Evolutionary conservation across 2,113 vertebrate species (phyloP), one percentile per base, ranked within the genome.

Genomic region (Entomyzon cyanotis): DNA sequence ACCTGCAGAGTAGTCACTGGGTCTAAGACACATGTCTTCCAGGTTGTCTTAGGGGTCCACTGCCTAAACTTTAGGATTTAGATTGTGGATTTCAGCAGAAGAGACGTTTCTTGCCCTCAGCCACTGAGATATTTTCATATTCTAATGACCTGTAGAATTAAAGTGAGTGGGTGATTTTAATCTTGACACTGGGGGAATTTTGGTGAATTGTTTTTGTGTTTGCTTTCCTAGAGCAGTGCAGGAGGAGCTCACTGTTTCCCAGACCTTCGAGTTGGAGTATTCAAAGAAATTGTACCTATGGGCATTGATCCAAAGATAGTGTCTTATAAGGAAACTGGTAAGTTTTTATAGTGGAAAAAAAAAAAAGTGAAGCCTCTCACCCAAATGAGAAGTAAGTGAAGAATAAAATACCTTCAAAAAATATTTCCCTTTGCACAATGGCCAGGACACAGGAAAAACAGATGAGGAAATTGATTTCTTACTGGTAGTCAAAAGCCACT

Each of bases 231-330:
- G 99, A 98, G 94, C 76, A 99, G 99, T 96, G 97, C 98, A 70
- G 99, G 99, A 33, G 98, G 99, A 77, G 98, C 98, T 56, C 96
- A 98, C 68, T 99, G 99, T 97, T 99, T 99, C 90, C 97, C 98
- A 71, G 98, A 98, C 46, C 96, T 99, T 84, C 98, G 98, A 95
- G 98, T 99, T 71, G 99, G 99, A 17, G 98, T 99, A 60, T 99
- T 98, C 95, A 98, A 98, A 97, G 99, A 99, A 97, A 99, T 99
- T 7, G 99, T 99, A 84, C 99, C 99, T 31, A 98, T 99, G 99
- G 99, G 99, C 83, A 98, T 99, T 91, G 98, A 99, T 96, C 99
- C 99, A 82, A 97, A 96, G 41, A 73, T 97, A 87, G 49, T 99
- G 71, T 99, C 99, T 88, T 99, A 99, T 85, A 98, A 97, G 96